Conservation (phyloP, 2,113 vertebrate genomes). For the Paraplagusia blochii region DNA sequence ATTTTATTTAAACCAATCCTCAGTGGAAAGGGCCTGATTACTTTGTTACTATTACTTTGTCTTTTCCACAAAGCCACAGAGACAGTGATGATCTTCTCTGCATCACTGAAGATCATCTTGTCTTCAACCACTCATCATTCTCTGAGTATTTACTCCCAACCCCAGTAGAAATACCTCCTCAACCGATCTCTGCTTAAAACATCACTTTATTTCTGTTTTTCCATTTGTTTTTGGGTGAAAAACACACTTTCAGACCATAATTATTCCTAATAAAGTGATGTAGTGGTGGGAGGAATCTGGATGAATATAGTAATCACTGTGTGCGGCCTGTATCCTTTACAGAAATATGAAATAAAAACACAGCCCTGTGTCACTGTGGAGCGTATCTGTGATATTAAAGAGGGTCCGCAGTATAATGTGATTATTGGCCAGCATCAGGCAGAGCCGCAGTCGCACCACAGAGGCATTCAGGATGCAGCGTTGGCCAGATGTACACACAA, state of each 20-base stretch:
- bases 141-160: constrained; percentile 32
- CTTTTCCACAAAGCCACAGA: constrained; percentile 50
- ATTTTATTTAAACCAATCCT: too few relatives aligned
- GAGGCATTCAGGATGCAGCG: constrained; percentile 26
- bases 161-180: constrained; percentile 60
- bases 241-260: constrained; percentile 51
- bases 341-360: constrained; percentile 72
- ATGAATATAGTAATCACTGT: constrained; percentile 28
- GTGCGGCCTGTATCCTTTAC: constrained; percentile 65
- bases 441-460: constrained; percentile 22
- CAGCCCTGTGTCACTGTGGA: constrained; percentile 20
- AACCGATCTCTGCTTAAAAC: constrained; percentile 45
- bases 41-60: constrained; percentile 1
- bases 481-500: constrained; percentile 27
- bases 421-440: constrained; percentile 44
- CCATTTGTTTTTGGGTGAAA: constrained; percentile 47
- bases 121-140: constrained; percentile 40
- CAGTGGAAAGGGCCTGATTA: too few relatives aligned
- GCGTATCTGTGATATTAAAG: constrained; percentile 39
- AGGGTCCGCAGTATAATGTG: constrained; percentile 30
- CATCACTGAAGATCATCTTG: constrained; percentile 42
- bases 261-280: constrained; percentile 57
- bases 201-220: constrained; percentile 50
- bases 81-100: constrained; percentile 42
- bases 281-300: constrained; percentile 65